Percentiles rank a stretch among this genome's conserved stretches.
Conservation (phyloP, 2,888 invertebrate genomes). For the Acrobasis repandana region DNA sequence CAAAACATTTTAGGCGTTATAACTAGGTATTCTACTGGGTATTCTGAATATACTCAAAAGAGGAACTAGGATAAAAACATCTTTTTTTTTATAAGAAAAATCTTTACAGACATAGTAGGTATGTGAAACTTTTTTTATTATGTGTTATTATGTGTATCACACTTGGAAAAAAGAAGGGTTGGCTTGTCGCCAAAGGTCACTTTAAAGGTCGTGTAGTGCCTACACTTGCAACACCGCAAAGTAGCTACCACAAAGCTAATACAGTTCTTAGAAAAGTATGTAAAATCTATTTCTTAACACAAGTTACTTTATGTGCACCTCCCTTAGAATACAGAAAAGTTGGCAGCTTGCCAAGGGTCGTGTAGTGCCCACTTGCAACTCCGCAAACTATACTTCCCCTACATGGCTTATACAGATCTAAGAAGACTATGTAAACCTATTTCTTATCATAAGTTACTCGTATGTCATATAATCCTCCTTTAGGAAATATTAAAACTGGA, state of each 20-base stretch:
- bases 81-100: too few species aligned
- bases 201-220: too few species aligned
- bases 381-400: conserved; percentile 21
- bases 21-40: too few species aligned
- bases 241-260: background rate
- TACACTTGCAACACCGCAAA: too few species aligned
- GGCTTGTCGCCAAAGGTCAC: too few species aligned
- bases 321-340: conserved; percentile 36
- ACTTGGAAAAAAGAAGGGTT: too few species aligned
- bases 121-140: too few species aligned
- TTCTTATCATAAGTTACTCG: background rate
- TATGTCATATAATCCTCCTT: background rate
- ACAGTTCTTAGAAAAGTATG: background rate
- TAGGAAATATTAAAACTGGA: background rate
- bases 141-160: too few species aligned
- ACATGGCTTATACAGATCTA: background rate
- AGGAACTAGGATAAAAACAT: too few species aligned
- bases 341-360: background rate
- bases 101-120: too few species aligned
- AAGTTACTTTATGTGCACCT: conserved; percentile 22
- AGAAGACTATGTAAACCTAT: background rate
- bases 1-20: too few species aligned
- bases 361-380: conserved; percentile 38
- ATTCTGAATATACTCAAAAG: too few species aligned
- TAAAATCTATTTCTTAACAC: background rate